Evolutionary conservation across 2,888 invertebrate genomes (phyloP).

Genomic region (Microplitis deprimator): DNA sequence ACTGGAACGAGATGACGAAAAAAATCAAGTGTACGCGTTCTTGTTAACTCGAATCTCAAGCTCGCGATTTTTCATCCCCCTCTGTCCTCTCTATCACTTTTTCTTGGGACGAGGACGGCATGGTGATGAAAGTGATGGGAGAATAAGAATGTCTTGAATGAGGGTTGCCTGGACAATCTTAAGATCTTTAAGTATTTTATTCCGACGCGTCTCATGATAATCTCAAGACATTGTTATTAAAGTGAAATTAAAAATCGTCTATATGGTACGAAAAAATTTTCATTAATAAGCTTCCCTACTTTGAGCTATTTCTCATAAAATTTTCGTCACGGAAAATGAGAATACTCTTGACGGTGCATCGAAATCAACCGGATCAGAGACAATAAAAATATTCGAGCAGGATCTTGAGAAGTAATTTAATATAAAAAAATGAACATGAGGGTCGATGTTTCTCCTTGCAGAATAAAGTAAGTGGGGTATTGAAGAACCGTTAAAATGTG

Average conservation of each 20-base stretch:
- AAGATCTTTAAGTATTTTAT: conserved; percentile 19
- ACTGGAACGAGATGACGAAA: conserved; percentile 26
- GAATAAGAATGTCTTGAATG: conserved; percentile 14
- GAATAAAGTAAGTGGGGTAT: conserved; percentile 3
- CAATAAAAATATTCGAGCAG: neutral
- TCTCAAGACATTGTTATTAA: conserved; percentile 22
- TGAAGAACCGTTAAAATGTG: conserved; percentile 42
- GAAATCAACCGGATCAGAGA: neutral
- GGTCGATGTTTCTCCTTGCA: no score
- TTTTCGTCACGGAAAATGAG: no score
- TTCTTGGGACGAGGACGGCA: conserved; percentile 51
- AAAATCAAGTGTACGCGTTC: conserved; percentile 58
- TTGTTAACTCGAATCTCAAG: conserved; percentile 70
- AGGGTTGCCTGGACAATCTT: conserved; percentile 14
- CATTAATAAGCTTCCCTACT: neutral
- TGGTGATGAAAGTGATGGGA: conserved; percentile 45
- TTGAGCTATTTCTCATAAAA: no score
- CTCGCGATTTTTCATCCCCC: conserved; percentile 70
- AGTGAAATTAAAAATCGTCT: no score
- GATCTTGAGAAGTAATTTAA: neutral
- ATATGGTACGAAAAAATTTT: neutral
- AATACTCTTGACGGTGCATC: neutral
- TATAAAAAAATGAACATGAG: neutral
- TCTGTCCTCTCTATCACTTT: neutral
- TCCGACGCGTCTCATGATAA: neutral